phyloP scores from a whole-genome alignment of 2,797 vertebrate species.

The Liasis olivaceus region DNA sequence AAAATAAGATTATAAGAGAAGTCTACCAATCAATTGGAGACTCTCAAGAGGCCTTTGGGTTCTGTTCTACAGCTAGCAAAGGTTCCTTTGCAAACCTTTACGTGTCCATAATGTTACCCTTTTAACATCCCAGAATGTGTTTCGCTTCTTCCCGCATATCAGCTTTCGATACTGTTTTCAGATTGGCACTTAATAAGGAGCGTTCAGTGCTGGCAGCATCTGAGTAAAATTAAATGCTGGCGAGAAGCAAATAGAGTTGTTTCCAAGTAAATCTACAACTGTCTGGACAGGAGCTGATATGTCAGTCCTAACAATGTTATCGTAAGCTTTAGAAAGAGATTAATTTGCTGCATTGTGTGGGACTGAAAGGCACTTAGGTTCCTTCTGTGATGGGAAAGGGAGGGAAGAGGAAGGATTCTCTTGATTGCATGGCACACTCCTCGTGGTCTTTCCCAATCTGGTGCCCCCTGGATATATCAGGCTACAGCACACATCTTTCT shows the following conservation, averaged over 20 bases:
- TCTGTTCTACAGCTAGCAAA: not conserved
- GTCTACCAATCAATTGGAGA: too few relatives aligned
- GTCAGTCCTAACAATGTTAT: not conserved
- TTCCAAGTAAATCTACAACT: slow-evolving; percentile 15
- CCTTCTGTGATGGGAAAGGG: not conserved
- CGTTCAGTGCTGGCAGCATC: not conserved
- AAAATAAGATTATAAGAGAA: not conserved
- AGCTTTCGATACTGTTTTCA: slow-evolving; percentile 8
- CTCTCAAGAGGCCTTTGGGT: not conserved
- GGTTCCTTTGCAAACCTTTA: not conserved
- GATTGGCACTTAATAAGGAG: not conserved
- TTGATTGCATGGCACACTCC: not conserved
- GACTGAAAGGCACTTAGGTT: not conserved
- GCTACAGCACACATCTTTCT: not conserved
- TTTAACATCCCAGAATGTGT: not conserved
- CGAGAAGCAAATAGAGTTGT: slow-evolving; percentile 1
- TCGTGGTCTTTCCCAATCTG: not conserved
- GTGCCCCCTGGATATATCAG: not conserved
- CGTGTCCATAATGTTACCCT: not conserved
- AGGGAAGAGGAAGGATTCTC: not conserved
- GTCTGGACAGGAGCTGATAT: slow-evolving; percentile 8
- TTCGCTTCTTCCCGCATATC: not conserved
- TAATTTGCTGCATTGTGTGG: not conserved
- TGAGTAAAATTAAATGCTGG: slow-evolving; percentile 6
- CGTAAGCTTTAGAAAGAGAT: not conserved